Evolutionary conservation across 2,113 vertebrate genomes (phyloP), one percentile per base, ranked within the genome.

Genomic region (Anser cygnoides): DNA sequence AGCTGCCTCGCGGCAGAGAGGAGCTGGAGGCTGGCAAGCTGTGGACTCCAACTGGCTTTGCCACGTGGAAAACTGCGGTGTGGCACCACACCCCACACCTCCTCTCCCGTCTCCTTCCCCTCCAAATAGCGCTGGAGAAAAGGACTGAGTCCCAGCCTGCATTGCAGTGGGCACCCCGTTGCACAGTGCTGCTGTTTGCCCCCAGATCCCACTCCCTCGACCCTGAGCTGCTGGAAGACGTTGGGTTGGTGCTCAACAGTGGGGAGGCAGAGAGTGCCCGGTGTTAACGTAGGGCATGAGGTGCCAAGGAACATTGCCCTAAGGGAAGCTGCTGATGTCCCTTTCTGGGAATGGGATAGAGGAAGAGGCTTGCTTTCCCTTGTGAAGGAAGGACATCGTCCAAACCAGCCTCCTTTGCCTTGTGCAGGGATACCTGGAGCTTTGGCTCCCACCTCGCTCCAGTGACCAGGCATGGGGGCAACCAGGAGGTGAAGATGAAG

Each of bases 221-320:
- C 28, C 75, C 33, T 37, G 25, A 65, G 77, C 22, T 57, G 14
- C 25, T 62, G 41, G n/a, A 44, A 83, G 37, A 35, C 6, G 9
- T 26, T 26, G 29, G 9, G 19, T 39, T 0, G 0, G 7, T 15
- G 22, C 12, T 71, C 62, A 76, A 62, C 0, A 1, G 5, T 2
- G 17, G 16, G 16, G 16, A 59, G 26, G 17, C 49, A 81, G 41
- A 77, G 19, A 50, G 23, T 15, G 19, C 37, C 54, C 33, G 28
- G 52, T 44, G 26, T 22, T 43, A 26, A 50, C 57, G 3, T 3
- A 57, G 13, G 0, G 2, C 33, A 43, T 11, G 43, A 29, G 11
- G 5, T 74, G 59, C 31, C 55, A 44, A 81, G 43, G 8, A 66
- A 7, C 7, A 19, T 17, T 70, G 68, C 33, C 20, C 49, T 29